Evolutionary conservation across 2,113 vertebrate genomes (phyloP).

Genomic region (Mesoclemmys tuberculata): DNA sequence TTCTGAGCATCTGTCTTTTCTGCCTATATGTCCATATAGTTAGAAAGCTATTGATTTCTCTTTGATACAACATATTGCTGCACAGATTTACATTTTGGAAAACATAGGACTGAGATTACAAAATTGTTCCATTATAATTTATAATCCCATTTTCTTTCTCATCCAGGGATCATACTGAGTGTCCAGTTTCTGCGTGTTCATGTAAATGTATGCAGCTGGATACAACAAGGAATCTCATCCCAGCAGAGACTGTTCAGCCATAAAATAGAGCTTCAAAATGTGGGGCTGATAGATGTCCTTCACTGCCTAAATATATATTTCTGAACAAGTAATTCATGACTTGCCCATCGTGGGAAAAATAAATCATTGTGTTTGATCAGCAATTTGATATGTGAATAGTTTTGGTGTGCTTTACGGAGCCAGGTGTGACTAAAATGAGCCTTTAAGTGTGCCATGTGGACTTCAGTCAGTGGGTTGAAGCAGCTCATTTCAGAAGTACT

Average conservation of each 20-base stretch:
- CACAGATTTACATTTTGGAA: background rate
- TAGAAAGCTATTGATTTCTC: background rate
- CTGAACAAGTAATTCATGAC: slow-evolving; percentile 59
- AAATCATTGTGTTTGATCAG: slow-evolving; percentile 69
- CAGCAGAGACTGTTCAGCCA: slow-evolving; percentile 90
- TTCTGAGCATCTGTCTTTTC: background rate
- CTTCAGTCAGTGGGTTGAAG: slow-evolving; percentile 20
- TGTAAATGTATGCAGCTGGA: slow-evolving; percentile 99
- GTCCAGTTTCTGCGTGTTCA: slow-evolving; percentile 95
- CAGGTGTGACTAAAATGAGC: slow-evolving; percentile 38
- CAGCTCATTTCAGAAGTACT: background rate
- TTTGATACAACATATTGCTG: background rate
- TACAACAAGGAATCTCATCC: slow-evolving; percentile 96
- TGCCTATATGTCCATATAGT: background rate
- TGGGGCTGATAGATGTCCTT: slow-evolving; percentile 26
- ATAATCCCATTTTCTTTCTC: background rate
- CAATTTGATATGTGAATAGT: slow-evolving; percentile 66
- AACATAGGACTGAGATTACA: background rate
- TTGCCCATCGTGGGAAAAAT: slow-evolving; percentile 66
- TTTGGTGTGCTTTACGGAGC: slow-evolving; percentile 63
- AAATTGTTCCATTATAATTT: background rate
- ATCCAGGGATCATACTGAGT: slow-evolving; percentile 94
- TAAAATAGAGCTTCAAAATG: slow-evolving; percentile 57
- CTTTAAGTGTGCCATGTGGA: background rate
- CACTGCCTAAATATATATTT: slow-evolving; percentile 60